These are phyloP conservation scores for Spilogale gracilis DNA, from an alignment of 2,113 vertebrate species.

Conservation along the genomic window DNA sequence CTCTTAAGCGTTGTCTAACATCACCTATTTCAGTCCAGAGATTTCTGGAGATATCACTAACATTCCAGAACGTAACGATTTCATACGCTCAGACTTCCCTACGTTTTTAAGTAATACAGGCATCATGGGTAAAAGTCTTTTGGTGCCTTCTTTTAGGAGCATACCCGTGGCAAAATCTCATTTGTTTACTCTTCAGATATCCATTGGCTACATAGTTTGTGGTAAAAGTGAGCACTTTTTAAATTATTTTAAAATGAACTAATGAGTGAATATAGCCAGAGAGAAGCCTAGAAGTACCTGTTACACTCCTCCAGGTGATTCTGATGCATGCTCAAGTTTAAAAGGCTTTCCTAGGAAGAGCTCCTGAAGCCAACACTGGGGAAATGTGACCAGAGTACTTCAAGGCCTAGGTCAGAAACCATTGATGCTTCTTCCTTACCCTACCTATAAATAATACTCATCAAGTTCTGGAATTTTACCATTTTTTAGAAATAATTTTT, in stretches of 20 bases:
- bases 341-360: not conserved
- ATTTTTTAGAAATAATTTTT: not conserved
- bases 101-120: not conserved
- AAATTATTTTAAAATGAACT: constrained; percentile 28
- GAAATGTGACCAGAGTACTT: not conserved
- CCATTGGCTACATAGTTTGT: not conserved
- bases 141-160: not conserved
- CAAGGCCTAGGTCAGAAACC: not conserved
- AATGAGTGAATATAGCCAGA: not conserved
- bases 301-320: not conserved
- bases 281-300: not conserved
- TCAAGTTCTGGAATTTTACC: not conserved
- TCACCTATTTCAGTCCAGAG: not conserved
- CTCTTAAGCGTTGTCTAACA: not conserved
- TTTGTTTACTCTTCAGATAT: constrained; percentile 19
- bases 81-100: not conserved
- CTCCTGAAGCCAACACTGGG: not conserved
- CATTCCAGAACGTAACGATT: constrained; percentile 1
- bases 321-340: not conserved
- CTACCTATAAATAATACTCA: not conserved
- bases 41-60: constrained; percentile 1
- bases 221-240: not conserved
- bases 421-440: not conserved
- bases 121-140: not conserved
- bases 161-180: not conserved